Conservation (phyloP, 2,113 vertebrate species). For the Nannospalax galili region DNA sequence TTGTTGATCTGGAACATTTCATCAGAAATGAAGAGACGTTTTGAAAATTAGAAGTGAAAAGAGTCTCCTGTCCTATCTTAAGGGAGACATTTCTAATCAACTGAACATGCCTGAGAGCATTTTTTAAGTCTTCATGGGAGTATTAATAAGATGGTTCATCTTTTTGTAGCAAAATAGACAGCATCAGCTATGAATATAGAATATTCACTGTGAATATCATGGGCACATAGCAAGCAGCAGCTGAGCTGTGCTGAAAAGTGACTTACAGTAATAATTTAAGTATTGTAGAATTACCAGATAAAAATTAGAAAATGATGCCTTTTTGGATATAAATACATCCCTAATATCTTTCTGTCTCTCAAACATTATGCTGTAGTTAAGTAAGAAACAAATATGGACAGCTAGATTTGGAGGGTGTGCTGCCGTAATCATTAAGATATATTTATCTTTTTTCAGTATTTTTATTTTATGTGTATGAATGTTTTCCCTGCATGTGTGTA, state of each 20-base stretch:
- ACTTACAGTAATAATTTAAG: neutral
- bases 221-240: neutral
- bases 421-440: neutral
- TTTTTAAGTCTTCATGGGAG: conserved; percentile 27
- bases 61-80: neutral
- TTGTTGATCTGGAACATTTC: conserved; percentile 55
- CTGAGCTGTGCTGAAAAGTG: neutral
- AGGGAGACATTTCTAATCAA: neutral
- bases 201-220: neutral
- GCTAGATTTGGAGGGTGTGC: neutral
- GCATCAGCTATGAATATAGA: neutral
- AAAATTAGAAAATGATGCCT: neutral
- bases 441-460: neutral
- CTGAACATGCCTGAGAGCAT: conserved; percentile 17
- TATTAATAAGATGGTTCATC: conserved; percentile 65
- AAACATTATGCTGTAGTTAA: neutral
- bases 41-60: conserved; percentile 48
- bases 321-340: neutral
- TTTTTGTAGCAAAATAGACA: conserved; percentile 38
- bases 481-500: no score
- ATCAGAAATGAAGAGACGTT: conserved; percentile 42
- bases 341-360: neutral
- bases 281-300: neutral
- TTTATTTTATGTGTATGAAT: no score
- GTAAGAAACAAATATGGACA: neutral